Percentiles rank a stretch among this genome's conserved stretches.
Conservation (phyloP, 2,113 vertebrate genomes). For the Pterocles gutturalis region DNA sequence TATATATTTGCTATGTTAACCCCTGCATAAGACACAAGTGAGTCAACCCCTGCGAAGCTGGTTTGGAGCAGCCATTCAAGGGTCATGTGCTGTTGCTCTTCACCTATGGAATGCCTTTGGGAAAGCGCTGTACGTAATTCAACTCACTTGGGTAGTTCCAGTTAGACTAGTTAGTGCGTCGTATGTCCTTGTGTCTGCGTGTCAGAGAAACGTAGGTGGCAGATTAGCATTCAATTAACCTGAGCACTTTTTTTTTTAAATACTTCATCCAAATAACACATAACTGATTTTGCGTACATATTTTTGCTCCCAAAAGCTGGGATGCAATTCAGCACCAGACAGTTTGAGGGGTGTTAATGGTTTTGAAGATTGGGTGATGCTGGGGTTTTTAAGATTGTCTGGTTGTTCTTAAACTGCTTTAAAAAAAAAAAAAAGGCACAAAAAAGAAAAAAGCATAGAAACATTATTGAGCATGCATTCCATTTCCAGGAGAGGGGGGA, state of each 20-base stretch:
- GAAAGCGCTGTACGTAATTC: background rate
- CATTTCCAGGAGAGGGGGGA: slow-evolving; percentile 41
- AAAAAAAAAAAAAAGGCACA: slow-evolving; percentile 11
- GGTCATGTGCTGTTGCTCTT: background rate
- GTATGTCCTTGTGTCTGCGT: background rate
- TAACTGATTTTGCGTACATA: background rate
- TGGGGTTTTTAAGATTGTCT: slow-evolving; percentile 17
- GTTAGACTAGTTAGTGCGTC: background rate
- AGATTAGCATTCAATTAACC: background rate
- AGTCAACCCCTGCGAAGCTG: background rate
- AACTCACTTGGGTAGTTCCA: background rate
- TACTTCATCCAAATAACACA: background rate
- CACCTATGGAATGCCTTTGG: background rate
- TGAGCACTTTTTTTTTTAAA: background rate
- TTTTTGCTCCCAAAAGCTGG: slow-evolving; percentile 4
- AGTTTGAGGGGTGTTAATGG: background rate
- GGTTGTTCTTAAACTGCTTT: slow-evolving; percentile 52
- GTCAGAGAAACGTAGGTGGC: background rate
- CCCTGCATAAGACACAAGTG: background rate
- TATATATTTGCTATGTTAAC: background rate
- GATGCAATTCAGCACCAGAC: background rate
- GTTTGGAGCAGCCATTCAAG: background rate
- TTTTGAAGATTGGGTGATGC: background rate
- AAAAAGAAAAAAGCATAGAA: slow-evolving; percentile 45
- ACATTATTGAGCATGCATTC: slow-evolving; percentile 61